Conservation (phyloP, 2,113 vertebrate genomes). For the Polypterus senegalus region DNA sequence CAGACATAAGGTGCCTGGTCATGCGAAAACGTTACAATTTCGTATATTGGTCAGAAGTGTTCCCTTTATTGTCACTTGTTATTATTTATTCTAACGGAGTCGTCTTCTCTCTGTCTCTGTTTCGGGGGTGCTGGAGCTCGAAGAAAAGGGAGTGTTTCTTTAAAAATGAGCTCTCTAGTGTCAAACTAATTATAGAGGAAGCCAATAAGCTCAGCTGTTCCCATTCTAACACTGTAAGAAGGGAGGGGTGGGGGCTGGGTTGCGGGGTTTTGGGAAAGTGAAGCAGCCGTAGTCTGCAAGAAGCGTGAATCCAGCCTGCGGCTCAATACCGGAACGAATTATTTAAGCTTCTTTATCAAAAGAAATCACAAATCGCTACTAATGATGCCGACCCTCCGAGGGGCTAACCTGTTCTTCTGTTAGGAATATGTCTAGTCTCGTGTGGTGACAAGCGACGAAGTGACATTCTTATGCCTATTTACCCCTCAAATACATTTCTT, state of each 20-base stretch:
- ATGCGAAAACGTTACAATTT: too few species aligned
- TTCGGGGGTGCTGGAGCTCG: too few species aligned
- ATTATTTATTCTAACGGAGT: too few species aligned
- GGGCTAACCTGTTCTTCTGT: too few species aligned
- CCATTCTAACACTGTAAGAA: constrained; percentile 6
- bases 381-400: too few species aligned
- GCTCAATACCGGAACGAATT: constrained; percentile 19
- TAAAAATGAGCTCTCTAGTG: constrained; percentile 6
- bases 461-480: constrained; percentile 23
- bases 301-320: constrained; percentile 19
- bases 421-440: too few species aligned
- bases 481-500: constrained; percentile 20
- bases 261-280: constrained; percentile 24
- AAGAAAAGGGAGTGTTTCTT: not conserved
- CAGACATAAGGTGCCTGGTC: too few species aligned
- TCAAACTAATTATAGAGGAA: constrained; percentile 26
- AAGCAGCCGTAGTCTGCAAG: constrained; percentile 26
- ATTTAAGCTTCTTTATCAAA: constrained; percentile 17
- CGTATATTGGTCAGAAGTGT: too few species aligned
- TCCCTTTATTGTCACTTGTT: too few species aligned
- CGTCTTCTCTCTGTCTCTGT: too few species aligned
- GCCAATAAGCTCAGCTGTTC: constrained; percentile 15
- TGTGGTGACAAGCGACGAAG: too few species aligned
- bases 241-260: constrained; percentile 27
- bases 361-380: constrained; percentile 9